Percentiles rank a stretch among this genome's conserved stretches.
These are phyloP conservation scores for Romanogobio albipinnatus DNA, from an alignment of 2,113 vertebrate species.

Conservation along the genomic window DNA sequence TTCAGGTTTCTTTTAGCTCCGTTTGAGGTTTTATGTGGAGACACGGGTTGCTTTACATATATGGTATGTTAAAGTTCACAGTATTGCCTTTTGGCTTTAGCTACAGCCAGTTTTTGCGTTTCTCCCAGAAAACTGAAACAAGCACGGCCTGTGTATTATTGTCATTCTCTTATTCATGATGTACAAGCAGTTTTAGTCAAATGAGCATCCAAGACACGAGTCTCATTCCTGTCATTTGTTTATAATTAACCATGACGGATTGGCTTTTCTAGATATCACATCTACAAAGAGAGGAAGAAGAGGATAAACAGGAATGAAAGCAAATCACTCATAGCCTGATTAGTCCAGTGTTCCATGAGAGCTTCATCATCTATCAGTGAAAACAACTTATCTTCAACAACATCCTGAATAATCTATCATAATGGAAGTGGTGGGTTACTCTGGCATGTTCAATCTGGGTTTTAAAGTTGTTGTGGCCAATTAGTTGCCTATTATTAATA, in stretches of 20 bases:
- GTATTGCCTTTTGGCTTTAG: slow-evolving; percentile 1
- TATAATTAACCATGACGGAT: slow-evolving; percentile 15
- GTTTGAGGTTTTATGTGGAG: not conserved
- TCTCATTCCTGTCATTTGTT: slow-evolving; percentile 7
- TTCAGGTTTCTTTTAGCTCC: not conserved
- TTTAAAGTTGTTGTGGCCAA: not conserved
- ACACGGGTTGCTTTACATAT: not conserved
- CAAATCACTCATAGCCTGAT: slow-evolving; percentile 7
- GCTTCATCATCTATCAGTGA: slow-evolving; percentile 1
- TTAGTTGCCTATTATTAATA: not conserved
- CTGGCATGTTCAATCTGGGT: too few relatives aligned
- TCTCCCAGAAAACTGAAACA: not conserved
- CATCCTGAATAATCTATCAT: not conserved
- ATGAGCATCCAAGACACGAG: not conserved
- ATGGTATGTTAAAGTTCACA: not conserved
- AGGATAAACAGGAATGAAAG: slow-evolving; percentile 18
- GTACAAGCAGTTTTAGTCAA: slow-evolving; percentile 6
- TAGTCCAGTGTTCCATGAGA: slow-evolving; percentile 8
- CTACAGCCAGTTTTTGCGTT: too few relatives aligned
- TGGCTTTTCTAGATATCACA: slow-evolving; percentile 7
- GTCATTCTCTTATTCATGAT: not conserved
- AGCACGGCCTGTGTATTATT: not conserved
- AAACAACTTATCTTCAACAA: not conserved
- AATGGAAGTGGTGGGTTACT: too few relatives aligned
- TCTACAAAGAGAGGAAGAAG: slow-evolving; percentile 18